Percentiles rank a stretch among this genome's conserved stretches.
Evolutionary conservation across 2,113 vertebrate species (phyloP).

Genomic region (Mohoua ochrocephala): DNA sequence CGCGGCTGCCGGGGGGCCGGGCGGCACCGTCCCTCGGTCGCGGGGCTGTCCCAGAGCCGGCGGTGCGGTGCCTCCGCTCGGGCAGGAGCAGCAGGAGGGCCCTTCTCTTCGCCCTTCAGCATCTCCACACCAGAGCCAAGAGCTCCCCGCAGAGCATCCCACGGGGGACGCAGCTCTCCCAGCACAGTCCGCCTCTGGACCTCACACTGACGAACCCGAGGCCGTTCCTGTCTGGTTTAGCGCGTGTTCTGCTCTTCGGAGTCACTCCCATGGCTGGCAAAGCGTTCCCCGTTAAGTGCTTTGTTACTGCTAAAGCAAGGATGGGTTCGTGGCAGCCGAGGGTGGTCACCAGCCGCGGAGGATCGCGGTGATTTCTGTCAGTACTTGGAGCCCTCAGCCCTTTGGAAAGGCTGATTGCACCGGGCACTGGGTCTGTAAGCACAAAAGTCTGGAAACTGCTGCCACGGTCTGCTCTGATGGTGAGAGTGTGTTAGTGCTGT

Average conservation of each 20-base stretch:
- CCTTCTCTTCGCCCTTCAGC: background rate
- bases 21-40: background rate
- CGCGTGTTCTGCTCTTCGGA: background rate
- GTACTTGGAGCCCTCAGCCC: background rate
- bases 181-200: accelerated
- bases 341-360: background rate
- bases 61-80: background rate
- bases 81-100: background rate
- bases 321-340: background rate
- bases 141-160: background rate
- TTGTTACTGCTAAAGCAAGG: accelerated
- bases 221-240: background rate
- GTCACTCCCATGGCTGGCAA: background rate
- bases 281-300: background rate
- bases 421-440: background rate
- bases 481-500: background rate
- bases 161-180: background rate
- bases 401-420: background rate
- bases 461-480: background rate
- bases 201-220: accelerated
- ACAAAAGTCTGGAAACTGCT: background rate
- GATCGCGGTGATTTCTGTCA: background rate
- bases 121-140: background rate
- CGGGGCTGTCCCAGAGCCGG: background rate
- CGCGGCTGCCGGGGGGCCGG: accelerated